phyloP scores from a whole-genome alignment of 1,140 invertebrate species.

The Hyles euphorbiae region DNA sequence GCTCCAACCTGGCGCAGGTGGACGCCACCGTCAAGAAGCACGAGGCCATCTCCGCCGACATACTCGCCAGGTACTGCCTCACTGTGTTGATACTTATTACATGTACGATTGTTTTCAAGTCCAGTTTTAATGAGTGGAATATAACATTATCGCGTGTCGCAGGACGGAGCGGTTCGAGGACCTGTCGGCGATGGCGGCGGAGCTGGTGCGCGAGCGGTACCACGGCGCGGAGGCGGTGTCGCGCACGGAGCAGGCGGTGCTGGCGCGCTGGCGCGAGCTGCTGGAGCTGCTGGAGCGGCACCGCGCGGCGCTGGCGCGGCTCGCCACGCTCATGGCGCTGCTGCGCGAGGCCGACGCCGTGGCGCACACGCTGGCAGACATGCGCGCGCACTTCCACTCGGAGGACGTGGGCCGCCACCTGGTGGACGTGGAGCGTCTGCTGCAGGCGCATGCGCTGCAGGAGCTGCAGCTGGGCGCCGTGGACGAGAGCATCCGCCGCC shows the following conservation, averaged over 20 bases:
- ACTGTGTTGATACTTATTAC: too few species aligned
- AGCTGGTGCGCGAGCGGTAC: conserved; percentile 94
- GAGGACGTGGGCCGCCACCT: conserved; percentile 94
- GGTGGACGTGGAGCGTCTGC: conserved; percentile 92
- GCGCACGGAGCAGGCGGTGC: conserved; percentile 89
- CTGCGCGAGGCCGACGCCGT: conserved; percentile 96
- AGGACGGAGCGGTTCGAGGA: conserved; percentile 96
- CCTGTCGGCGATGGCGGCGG: conserved; percentile 92
- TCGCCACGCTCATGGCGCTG: conserved; percentile 88
- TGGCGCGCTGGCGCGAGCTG: conserved; percentile 91
- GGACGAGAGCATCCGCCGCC: conserved; percentile 86
- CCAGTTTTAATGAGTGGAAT: neutral
- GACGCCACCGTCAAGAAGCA: conserved; percentile 99
- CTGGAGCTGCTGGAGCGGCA: conserved; percentile 91
- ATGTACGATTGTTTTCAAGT: too few species aligned
- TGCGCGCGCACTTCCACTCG: conserved; percentile 88
- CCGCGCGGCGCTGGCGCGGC: conserved; percentile 84
- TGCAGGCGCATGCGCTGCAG: conserved; percentile 94
- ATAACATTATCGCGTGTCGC: neutral
- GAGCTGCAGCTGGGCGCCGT: conserved; percentile 93
- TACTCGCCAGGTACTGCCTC: conserved; percentile 80
- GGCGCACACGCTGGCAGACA: conserved; percentile 85
- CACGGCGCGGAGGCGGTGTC: conserved; percentile 91
- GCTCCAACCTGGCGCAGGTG: conserved; percentile 92
- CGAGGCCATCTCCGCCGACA: conserved; percentile 98